Conservation (phyloP, 2,888 invertebrate species). For the Acronicta alni region DNA sequence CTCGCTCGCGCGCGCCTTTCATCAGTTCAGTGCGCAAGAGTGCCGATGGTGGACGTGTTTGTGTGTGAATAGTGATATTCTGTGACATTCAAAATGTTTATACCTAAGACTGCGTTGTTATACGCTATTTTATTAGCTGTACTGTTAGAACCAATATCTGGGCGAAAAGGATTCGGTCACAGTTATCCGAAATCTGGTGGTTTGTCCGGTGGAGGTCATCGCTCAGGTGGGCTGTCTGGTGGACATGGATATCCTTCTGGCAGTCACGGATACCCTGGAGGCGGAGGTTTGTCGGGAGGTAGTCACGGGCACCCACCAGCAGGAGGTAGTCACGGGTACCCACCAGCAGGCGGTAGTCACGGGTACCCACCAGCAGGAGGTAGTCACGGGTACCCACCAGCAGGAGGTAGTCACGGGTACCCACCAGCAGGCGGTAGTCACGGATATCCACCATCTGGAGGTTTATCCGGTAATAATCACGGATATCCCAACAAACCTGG, state of each 20-base stretch:
- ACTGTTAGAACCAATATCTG: conserved; percentile 60
- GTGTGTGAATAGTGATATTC: conserved; percentile 43
- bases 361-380: conserved; percentile 27
- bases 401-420: conserved; percentile 20
- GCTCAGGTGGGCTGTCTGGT: conserved; percentile 61
- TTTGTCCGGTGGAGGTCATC: conserved; percentile 59
- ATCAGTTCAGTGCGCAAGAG: conserved; percentile 68
- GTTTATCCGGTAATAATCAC: conserved; percentile 33
- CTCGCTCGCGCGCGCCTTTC: conserved; percentile 13
- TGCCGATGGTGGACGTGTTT: conserved; percentile 49
- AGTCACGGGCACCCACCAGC: conserved; percentile 59
- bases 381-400: conserved; percentile 11
- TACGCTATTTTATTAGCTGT: conserved; percentile 67
- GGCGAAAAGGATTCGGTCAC: conserved; percentile 63
- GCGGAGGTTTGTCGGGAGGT: conserved; percentile 19
- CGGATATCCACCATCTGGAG: conserved; percentile 50
- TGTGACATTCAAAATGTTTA: conserved; percentile 63
- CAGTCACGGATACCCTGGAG: conserved; percentile 50
- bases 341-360: conserved; percentile 22
- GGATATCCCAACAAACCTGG: conserved; percentile 48
- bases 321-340: conserved; percentile 42
- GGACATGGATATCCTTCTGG: conserved; percentile 63
- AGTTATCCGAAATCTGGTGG: conserved; percentile 70
- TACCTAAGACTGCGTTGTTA: conserved; percentile 66
- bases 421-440: conserved; percentile 36